Evolutionary conservation across 1,140 invertebrate species (phyloP).

Genomic region (Nasonia vitripennis): DNA sequence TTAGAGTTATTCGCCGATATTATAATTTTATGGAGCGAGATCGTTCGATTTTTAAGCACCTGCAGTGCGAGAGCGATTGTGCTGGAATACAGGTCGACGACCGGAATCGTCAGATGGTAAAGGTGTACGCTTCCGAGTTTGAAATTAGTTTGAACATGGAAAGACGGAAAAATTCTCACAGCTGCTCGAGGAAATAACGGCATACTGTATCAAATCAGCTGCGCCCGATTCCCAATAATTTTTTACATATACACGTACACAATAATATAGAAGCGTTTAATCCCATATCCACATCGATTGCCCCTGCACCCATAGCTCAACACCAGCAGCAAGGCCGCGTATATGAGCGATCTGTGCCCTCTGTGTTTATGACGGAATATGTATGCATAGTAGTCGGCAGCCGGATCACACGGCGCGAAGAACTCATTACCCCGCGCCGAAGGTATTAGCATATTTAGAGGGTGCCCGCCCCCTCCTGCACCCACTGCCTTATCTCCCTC

Average conservation of each 20-base stretch:
- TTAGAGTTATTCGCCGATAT: too few relatives aligned
- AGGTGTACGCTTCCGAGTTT: neutral
- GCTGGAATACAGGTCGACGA: neutral
- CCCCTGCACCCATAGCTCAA: neutral
- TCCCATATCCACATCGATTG: conserved; percentile 10
- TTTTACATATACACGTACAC: neutral
- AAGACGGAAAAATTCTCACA: neutral
- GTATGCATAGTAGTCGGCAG: conserved; percentile 70
- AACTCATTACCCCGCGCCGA: conserved; percentile 71
- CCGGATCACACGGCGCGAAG: conserved; percentile 67
- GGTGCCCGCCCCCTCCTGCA: conserved; percentile 53
- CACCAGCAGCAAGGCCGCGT: neutral
- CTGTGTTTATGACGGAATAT: conserved; percentile 73
- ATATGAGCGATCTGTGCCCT: conserved; percentile 65
- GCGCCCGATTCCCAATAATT: too few relatives aligned
- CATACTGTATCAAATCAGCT: too few relatives aligned
- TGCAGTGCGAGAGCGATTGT: neutral
- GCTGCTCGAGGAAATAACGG: neutral
- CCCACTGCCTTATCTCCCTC: conserved; percentile 35
- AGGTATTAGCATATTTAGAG: conserved; percentile 75
- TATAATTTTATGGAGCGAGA: conserved; percentile 7
- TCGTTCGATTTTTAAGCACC: conserved; percentile 20
- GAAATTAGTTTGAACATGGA: neutral
- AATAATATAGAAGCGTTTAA: neutral
- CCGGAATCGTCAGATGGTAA: conserved; percentile 13